These are phyloP conservation scores for Semotilus atromaculatus DNA, from an alignment of 2,797 vertebrate genomes.

Conservation along the genomic window DNA sequence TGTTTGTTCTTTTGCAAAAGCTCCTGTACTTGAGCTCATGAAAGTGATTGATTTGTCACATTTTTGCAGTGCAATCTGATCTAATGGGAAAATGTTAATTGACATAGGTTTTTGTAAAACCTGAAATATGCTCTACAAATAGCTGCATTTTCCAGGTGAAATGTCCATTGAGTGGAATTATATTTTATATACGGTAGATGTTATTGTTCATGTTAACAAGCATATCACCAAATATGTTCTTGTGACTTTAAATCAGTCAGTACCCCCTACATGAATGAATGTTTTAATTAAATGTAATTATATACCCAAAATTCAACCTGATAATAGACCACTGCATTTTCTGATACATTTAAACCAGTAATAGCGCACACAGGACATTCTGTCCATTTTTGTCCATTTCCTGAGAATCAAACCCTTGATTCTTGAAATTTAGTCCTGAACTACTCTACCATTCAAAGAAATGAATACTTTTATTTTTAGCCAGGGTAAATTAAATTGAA, in stretches of 20 bases:
- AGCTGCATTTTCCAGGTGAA: neutral
- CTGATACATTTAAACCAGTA: neutral
- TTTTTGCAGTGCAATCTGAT: neutral
- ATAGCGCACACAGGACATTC: neutral
- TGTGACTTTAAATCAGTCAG: neutral
- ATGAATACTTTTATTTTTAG: neutral
- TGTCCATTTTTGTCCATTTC: neutral
- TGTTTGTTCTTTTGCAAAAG: slow-evolving; percentile 14
- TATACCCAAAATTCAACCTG: neutral
- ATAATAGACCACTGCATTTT: neutral
- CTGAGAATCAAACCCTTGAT: neutral
- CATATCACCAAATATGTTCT: neutral
- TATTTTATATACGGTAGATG: neutral
- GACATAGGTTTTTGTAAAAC: neutral
- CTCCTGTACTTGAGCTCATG: neutral
- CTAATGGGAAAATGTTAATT: neutral
- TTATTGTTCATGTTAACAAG: neutral
- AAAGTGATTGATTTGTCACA: slow-evolving; percentile 11
- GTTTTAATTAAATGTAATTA: neutral
- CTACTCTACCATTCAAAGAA: neutral
- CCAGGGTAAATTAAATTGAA: neutral
- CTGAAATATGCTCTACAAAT: neutral
- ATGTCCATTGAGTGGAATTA: neutral
- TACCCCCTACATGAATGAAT: neutral
- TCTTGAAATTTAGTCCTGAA: neutral